A percentile compares a stretch with the other conserved stretches of the same genome.
phyloP scores from a whole-genome alignment of 53 echinoderm and acorn worm species.

The Apostichopus leukothele region DNA sequence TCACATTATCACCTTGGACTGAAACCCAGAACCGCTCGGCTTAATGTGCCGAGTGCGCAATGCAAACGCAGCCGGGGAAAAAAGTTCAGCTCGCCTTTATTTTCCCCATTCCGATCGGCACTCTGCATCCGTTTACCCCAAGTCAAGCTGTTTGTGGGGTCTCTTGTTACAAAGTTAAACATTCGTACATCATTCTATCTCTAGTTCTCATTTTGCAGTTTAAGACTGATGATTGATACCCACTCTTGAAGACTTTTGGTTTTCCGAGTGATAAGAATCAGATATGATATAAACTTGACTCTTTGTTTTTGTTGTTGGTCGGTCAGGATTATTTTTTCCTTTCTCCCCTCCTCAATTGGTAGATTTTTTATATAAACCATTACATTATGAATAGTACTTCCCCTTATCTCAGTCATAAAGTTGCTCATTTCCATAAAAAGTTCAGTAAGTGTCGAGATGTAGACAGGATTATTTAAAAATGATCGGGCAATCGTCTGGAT shows the following conservation, averaged over 20 bases:
- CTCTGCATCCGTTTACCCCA: background rate
- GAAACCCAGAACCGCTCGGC: no score
- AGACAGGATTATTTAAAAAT: slow-evolving; percentile 5
- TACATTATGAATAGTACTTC: background rate
- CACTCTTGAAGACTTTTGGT: background rate
- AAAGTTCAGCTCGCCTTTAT: background rate
- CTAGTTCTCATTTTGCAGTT: background rate
- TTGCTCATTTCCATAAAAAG: slow-evolving; percentile 2
- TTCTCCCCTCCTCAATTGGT: background rate
- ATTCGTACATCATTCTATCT: slow-evolving; percentile 8
- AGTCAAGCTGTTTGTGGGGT: background rate
- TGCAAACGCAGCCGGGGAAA: background rate
- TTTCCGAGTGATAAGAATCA: background rate
- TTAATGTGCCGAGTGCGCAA: background rate
- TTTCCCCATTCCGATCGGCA: no score
- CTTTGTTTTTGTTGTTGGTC: background rate
- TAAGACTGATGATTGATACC: background rate
- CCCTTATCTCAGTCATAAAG: background rate
- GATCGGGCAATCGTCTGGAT: background rate
- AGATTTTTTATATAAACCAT: background rate
- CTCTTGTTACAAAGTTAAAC: slow-evolving; percentile 8
- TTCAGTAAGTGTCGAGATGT: slow-evolving; percentile 2
- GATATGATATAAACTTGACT: background rate
- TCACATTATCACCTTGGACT: background rate
- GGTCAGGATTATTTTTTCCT: background rate